Evolutionary conservation across 2,888 invertebrate species (phyloP).

Genomic region (Drosophila sordidula): DNA sequence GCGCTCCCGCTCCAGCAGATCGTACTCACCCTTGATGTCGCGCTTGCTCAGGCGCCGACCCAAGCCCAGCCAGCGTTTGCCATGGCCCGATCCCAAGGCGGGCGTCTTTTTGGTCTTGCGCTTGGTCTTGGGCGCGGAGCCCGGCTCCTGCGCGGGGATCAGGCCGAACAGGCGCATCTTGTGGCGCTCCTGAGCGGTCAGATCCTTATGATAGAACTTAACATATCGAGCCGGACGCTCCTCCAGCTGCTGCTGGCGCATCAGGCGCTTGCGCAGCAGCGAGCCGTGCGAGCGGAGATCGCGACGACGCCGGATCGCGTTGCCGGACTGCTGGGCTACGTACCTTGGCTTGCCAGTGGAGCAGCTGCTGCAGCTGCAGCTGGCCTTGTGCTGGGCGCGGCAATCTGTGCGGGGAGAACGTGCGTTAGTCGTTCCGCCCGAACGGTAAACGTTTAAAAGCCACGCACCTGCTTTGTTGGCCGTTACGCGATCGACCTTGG

Average conservation of each 20-base stretch:
- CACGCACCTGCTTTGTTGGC: constrained; percentile 74
- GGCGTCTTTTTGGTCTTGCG: constrained; percentile 63
- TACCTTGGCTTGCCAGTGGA: constrained; percentile 74
- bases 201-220: constrained; percentile 75
- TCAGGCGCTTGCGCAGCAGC: constrained; percentile 60
- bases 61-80: constrained; percentile 37
- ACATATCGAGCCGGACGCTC: constrained; percentile 72
- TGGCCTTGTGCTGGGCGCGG: constrained; percentile 39
- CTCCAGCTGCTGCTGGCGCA: constrained; percentile 63
- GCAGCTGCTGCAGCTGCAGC: constrained; percentile 67
- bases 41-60: constrained; percentile 71
- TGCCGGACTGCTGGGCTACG: constrained; percentile 63
- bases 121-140: constrained; percentile 35
- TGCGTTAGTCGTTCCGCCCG: neutral
- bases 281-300: constrained; percentile 60
- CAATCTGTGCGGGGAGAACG: constrained; percentile 57
- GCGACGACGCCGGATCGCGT: constrained; percentile 74
- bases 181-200: constrained; percentile 49
- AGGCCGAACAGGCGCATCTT: constrained; percentile 45
- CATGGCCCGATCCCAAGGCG: constrained; percentile 2
- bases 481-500: constrained; percentile 76
- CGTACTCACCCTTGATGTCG: constrained; percentile 84
- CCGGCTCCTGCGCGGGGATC: neutral
- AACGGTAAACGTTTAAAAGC: neutral
- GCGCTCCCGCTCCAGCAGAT: constrained; percentile 79